Evolutionary conservation across 2,888 invertebrate genomes (phyloP).

Genomic region (Mycalesis mineus): DNA sequence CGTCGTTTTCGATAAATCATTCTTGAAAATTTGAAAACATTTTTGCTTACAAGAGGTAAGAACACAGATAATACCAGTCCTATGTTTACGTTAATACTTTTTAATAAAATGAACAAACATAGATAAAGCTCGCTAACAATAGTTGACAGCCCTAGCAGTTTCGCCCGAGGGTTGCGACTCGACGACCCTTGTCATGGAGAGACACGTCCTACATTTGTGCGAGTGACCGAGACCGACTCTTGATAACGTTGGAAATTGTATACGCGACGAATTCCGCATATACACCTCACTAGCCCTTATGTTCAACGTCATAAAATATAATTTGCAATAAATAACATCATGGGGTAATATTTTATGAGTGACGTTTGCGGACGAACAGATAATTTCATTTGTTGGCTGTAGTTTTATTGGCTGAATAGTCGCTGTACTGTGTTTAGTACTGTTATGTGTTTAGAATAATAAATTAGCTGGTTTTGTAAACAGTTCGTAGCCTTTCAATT

Average conservation of each 20-base stretch:
- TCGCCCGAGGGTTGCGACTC: constrained; percentile 24
- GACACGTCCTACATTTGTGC: constrained; percentile 34
- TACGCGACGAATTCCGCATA: not conserved
- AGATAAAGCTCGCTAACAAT: too few species aligned
- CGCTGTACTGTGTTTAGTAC: too few species aligned
- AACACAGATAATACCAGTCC: too few species aligned
- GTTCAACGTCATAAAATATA: not conserved
- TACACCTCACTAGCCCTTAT: not conserved
- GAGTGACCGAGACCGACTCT: constrained; percentile 32
- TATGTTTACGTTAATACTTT: too few species aligned
- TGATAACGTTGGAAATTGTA: constrained; percentile 19
- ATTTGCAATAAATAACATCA: constrained; percentile 3
- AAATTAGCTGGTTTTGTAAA: not conserved
- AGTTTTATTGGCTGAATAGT: not conserved
- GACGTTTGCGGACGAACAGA: constrained; percentile 18
- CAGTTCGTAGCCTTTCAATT: not conserved
- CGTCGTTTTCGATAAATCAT: too few species aligned
- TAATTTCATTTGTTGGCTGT: constrained; percentile 18
- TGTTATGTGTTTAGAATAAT: not conserved
- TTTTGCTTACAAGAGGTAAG: too few species aligned
- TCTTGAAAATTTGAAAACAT: too few species aligned
- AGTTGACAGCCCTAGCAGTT: constrained; percentile 18
- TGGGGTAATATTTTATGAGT: constrained; percentile 22
- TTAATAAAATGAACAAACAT: too few species aligned
- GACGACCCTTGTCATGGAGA: constrained; percentile 35